Conservation (phyloP, 2,113 vertebrate genomes). For the Noturus placidus region DNA sequence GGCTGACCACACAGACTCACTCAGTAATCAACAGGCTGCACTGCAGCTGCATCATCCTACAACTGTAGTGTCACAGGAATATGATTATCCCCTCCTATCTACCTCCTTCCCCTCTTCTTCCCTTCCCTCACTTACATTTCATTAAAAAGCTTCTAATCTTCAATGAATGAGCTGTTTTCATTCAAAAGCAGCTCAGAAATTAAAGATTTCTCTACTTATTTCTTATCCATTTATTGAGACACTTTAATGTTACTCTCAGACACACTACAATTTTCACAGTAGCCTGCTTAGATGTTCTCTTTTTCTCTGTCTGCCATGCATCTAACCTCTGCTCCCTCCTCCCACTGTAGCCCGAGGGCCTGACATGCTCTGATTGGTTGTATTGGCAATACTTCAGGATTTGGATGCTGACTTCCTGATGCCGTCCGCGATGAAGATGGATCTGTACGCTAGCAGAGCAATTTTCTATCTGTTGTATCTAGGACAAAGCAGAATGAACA, state of each 20-base stretch:
- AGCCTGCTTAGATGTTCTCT: not conserved
- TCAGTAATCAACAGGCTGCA: slow-evolving; percentile 27
- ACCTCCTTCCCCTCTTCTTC: slow-evolving; percentile 9
- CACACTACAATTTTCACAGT: not conserved
- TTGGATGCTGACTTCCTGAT: slow-evolving; percentile 57
- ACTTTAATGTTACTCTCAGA: not conserved
- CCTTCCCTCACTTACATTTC: not conserved
- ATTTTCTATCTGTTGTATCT: slow-evolving; percentile 61
- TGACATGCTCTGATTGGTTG: slow-evolving; percentile 66
- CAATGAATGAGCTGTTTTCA: not conserved
- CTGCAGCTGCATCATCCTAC: slow-evolving; percentile 43
- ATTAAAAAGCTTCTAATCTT: slow-evolving; percentile 21
- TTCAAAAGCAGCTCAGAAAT: not conserved
- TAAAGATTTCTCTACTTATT: not conserved
- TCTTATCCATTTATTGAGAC: not conserved
- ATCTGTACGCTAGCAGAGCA: slow-evolving; percentile 59
- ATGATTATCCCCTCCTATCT: slow-evolving; percentile 13
- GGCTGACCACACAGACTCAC: slow-evolving; percentile 35
- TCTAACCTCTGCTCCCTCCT: slow-evolving; percentile 32
- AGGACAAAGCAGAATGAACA: slow-evolving; percentile 51
- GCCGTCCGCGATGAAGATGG: slow-evolving; percentile 65
- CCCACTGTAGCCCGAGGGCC: slow-evolving; percentile 43
- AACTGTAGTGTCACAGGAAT: slow-evolving; percentile 14
- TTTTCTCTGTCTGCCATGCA: slow-evolving; percentile 36
- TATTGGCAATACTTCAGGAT: slow-evolving; percentile 62